Evolutionary conservation across 2,888 invertebrate genomes (phyloP), one percentile per base, ranked within the genome.

Genomic region (Leptinotarsa juncta): DNA sequence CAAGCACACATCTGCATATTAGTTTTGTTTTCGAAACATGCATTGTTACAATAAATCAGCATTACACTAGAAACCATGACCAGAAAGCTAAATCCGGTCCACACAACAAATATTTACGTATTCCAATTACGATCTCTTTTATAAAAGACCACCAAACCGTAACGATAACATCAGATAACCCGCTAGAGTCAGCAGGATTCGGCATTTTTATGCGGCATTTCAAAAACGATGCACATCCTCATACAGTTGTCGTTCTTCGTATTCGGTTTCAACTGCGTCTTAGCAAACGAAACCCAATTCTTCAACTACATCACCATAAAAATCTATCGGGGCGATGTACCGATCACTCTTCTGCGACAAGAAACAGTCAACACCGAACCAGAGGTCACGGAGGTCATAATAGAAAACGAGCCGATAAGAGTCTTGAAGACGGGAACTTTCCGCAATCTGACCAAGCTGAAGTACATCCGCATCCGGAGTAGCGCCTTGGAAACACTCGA

Each of bases 341-440:
- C 79, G n/a, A 42, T 74, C n/a, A 71, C 77, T 5, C 42, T 75
- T 20, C 51, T 77, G 26, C 69, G 65, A 65, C 76, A 77, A 3
- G 77, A 80, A 26, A 75, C 76, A 26, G 60, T 80, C 10, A 75
- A 78, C 15, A 50, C 77, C 50, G 73, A 80, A 68, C 49, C 23
- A 12, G 32, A 73, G 4, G 77, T 77, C 4, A 80, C 80, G 7
- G 82, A 81, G 65, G 79, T 83, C 48, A 65, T 68, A 15, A 79
- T 79, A 18, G 81, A 83, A 73, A 66, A 82, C 18, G 77, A 81
- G 71, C 23, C 70, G 32, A 70, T 82, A 18, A 78, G 79, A 4
- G 53, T 77, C 4, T 66, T 83, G 42, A 77, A 77, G 70, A 71
- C 71, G 10, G 79, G 77, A 7, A 78, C 77, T 49, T 80, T 82